Evolutionary conservation across 2,113 vertebrate genomes (phyloP), one percentile per base, ranked within the genome.

Genomic region (Echinops telfairi): DNA sequence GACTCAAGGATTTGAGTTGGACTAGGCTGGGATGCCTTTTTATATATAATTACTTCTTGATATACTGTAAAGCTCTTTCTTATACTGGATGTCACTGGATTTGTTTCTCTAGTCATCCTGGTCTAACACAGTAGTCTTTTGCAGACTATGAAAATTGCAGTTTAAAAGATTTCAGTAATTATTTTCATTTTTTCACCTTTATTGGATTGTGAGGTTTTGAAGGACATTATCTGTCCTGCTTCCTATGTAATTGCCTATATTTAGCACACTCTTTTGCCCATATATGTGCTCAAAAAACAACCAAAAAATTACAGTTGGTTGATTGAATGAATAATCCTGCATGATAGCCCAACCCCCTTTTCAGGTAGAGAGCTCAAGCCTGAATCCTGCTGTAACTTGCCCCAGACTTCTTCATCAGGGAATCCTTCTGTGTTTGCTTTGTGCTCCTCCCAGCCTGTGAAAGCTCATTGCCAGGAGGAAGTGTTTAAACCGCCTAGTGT

Each of bases 391-490:
- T 22, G 17, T 19, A 76, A 58, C 23, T 88, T 73, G 17, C 15
- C 11, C 25, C n/a, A 68, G 64, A 16, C 27, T 62, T 80, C 36
- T 27, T 40, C 29, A 70, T 29, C 9, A 75, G 71, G 66, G 88
- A 73, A 22, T 73, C 7, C 71, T 73, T 36, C 71, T 22, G 71
- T 27, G 25, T 6, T 88, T 89, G 75, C 38, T 78, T 14, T 2
- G 2, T 33, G 31, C n/a, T 84, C 78, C 76, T 89, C 62, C 40
- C 62, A 58, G 53, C 68, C 62, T 57, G 15, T 7, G 14, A 82
- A 88, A 76, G 70, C 80, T 73, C 36, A 38, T 80, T 27, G 79
- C 88, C 93, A 90, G 47, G 10, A 73, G 88, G 93, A 92, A 93
- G 80, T 70, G 33, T 83, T 95, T 94, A 94, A 64, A 90, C 66